phyloP scores from a whole-genome alignment of 2,797 vertebrate genomes.

The Gastrophryne carolinensis region DNA sequence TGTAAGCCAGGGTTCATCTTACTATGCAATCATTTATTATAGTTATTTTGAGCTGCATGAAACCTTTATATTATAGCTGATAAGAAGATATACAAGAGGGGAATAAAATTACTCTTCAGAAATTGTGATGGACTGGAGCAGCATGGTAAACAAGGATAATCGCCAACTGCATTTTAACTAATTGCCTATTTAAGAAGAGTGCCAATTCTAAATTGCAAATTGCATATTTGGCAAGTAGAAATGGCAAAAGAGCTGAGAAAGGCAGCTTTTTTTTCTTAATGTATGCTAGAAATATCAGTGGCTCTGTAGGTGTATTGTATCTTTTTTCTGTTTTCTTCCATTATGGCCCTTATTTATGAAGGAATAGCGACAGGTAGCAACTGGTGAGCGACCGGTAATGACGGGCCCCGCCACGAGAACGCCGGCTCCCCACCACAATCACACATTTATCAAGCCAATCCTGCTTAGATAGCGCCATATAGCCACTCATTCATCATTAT shows the following conservation, averaged over 20 bases:
- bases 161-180: constrained; percentile 72
- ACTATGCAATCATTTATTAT: too few species aligned
- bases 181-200: constrained; percentile 64
- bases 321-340: background rate
- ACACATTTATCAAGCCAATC: too few species aligned
- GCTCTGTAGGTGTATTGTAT: constrained; percentile 25
- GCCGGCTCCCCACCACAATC: too few species aligned
- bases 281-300: constrained; percentile 36
- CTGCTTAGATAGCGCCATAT: too few species aligned
- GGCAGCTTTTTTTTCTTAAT: constrained; percentile 57
- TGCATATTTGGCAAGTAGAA: constrained; percentile 70
- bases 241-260: constrained; percentile 61
- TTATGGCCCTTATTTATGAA: too few species aligned
- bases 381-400: too few species aligned
- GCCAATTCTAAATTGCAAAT: constrained; percentile 78
- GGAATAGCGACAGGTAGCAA: too few species aligned
- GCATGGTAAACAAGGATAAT: constrained; percentile 65
- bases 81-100: constrained; percentile 17
- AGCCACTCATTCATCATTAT: too few species aligned
- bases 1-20: too few species aligned
- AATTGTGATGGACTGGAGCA: constrained; percentile 58
- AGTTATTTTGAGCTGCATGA: background rate
- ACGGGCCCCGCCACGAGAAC: too few species aligned
- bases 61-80: background rate
- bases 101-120: background rate